Evolutionary conservation across 2,797 vertebrate species (phyloP).

Genomic region (Limnodromus scolopaceus): DNA sequence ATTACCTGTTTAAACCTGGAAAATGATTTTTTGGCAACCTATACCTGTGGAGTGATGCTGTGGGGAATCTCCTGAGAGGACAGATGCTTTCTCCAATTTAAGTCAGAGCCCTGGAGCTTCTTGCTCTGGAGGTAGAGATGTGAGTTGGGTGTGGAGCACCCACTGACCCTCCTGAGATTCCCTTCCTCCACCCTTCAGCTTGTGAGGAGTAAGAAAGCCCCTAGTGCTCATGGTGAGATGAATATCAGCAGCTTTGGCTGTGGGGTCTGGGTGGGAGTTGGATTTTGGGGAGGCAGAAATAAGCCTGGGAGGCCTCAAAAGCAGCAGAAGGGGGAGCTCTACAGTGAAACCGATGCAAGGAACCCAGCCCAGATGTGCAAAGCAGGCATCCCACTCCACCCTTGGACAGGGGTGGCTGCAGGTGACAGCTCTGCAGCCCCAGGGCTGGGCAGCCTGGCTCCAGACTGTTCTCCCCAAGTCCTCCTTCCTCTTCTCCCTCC

Average conservation of each 20-base stretch:
- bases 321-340: not conserved
- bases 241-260: fast-evolving
- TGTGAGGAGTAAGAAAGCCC: not conserved
- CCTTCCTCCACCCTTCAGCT: fast-evolving
- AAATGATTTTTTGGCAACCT: not conserved
- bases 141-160: fast-evolving
- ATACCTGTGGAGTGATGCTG: fast-evolving
- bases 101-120: not conserved
- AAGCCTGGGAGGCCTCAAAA: not conserved
- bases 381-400: not conserved
- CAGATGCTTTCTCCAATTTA: fast-evolving
- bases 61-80: fast-evolving
- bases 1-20: fast-evolving
- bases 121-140: too few species aligned
- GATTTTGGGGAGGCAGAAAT: not conserved
- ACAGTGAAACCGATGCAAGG: not conserved
- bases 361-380: not conserved
- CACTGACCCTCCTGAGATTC: fast-evolving
- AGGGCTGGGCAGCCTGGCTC: not conserved
- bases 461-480: not conserved
- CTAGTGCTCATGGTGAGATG: fast-evolving
- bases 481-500: not conserved
- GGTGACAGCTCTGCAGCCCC: not conserved
- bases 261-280: not conserved
- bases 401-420: not conserved